Conservation (phyloP, 2,797 vertebrate species). For the Sebastolobus altivelis region DNA sequence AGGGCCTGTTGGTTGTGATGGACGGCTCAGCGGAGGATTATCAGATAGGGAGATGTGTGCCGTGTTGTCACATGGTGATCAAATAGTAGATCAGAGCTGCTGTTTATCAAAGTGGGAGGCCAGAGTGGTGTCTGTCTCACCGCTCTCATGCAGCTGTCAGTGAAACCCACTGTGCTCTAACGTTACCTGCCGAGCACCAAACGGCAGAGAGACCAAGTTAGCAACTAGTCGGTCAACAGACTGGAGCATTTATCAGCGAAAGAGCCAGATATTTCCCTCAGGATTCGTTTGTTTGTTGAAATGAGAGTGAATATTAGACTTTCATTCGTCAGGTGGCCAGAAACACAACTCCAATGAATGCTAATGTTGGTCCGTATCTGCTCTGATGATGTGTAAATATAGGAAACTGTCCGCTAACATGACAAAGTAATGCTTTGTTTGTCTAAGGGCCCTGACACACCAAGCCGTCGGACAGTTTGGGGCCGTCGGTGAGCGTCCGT, state of each 20-base stretch:
- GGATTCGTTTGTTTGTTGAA: no score
- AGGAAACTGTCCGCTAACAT: background rate
- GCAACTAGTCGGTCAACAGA: background rate
- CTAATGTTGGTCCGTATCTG: background rate
- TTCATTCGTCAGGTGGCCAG: no score
- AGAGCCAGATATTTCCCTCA: background rate
- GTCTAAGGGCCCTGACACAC: no score
- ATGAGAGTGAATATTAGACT: background rate
- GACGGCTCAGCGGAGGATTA: slow-evolving; percentile 3
- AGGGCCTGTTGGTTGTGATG: background rate
- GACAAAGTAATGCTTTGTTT: background rate
- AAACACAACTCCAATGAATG: background rate
- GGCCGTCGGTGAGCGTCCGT: no score
- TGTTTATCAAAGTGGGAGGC: background rate
- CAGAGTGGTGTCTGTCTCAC: background rate
- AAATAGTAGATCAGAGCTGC: background rate
- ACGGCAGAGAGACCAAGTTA: background rate
- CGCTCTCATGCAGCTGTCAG: background rate
- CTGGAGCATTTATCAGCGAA: background rate
- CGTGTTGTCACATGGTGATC: no score
- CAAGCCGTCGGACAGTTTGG: no score
- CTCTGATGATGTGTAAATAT: background rate
- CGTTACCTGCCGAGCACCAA: background rate
- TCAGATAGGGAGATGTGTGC: background rate
- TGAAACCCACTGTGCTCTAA: background rate